phyloP scores from a whole-genome alignment of 2,797 vertebrate species.

The Momotus momota region DNA sequence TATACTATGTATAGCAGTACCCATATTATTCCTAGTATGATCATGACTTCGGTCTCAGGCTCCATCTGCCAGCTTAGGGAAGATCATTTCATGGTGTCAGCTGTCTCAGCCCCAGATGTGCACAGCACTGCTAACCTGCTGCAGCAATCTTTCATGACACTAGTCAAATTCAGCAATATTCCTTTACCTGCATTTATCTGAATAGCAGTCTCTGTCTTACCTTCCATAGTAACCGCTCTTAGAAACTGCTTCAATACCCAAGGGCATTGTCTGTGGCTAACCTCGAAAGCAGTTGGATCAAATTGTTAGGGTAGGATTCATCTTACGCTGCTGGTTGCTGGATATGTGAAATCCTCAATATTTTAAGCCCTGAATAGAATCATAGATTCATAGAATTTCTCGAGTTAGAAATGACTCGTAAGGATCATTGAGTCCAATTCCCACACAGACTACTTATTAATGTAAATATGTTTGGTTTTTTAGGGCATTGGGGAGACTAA shows the following conservation, averaged over 20 bases:
- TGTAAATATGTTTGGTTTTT: neutral
- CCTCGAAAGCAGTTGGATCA: neutral
- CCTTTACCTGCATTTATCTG: neutral
- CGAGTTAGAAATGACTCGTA: neutral
- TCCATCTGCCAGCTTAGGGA: constrained; percentile 75
- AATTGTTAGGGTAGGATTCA: neutral
- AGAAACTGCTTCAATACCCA: neutral
- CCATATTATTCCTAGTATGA: constrained; percentile 74
- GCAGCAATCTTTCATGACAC: neutral
- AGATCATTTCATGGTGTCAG: constrained; percentile 82
- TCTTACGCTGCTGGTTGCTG: neutral
- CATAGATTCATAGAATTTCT: neutral
- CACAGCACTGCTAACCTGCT: constrained; percentile 49
- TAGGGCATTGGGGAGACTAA: neutral
- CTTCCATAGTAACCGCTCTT: neutral
- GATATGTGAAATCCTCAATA: neutral
- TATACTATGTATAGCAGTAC: constrained; percentile 75
- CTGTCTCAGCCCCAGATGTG: constrained; percentile 74
- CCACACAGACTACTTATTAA: neutral
- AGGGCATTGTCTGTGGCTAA: neutral
- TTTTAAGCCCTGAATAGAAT: neutral
- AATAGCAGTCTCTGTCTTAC: neutral
- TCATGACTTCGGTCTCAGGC: constrained; percentile 71
- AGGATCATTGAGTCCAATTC: neutral
- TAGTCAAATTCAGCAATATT: neutral